Base-by-base conservation (phyloP, 1,140 invertebrate genomes). In the Aphidius gifuensis region DNA sequence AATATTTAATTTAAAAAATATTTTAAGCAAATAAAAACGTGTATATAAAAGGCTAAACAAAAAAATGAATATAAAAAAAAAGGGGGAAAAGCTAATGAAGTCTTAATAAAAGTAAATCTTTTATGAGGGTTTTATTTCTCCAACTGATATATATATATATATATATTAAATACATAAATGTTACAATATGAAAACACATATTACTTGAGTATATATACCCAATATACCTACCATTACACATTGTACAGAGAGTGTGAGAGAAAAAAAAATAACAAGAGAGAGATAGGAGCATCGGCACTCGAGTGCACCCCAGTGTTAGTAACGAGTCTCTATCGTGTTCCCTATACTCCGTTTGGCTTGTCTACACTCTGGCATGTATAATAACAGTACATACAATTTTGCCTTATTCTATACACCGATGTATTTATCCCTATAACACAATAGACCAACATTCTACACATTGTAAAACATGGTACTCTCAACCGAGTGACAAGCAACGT, bases 81-180 rank as follows among this genome's bases (percentile, higher is more conserved):
- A 9, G 7, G 47, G n/a, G 58, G 43, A 49, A 9, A 40, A 66
- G 64, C 70, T 73, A 71, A 74, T 74, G 70, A 74, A 74, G 70
- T 67, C 58, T 51, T 62, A 59, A 65, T 68, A 62, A 47, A 48
- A 57, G 54, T 58, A 60, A 51, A 44, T 32, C 45, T 51, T 59
- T 16, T 16, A 47, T 23, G 53, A 38, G 40, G 60, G 32, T 59
- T 44, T 55, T 60, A 46, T 60, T 60, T 62, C 46, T 47, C 16
- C 43, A 9, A 56, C 62, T 71, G 65, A 69, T 67, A 16, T 16
- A 16, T 16, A 16, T 67, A 16, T 16, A 16, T 16, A 16, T 16
- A 16, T 16, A 16, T 16, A 68, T 65, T 69, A 60, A 70, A 70
- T 67, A 66, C 64, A 54, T 60, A 70, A 69, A 66, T 63, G 68